phyloP scores from a whole-genome alignment of 2,797 vertebrate genomes.

The Syngnathus acus region DNA sequence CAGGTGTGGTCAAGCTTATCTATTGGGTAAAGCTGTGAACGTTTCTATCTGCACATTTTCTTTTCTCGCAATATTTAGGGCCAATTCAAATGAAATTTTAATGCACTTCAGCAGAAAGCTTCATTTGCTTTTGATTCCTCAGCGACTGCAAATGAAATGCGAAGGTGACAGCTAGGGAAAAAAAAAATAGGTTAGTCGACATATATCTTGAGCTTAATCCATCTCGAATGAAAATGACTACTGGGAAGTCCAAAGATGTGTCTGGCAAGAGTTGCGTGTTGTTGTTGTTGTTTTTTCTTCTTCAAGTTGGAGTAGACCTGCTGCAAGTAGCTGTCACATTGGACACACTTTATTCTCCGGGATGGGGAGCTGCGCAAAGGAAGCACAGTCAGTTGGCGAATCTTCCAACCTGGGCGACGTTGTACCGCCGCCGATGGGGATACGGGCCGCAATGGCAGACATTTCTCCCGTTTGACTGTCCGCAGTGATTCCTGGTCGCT shows the following conservation, averaged over 20 bases:
- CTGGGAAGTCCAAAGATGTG: background rate
- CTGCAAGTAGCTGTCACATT: slow-evolving; percentile 40
- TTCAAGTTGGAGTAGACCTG: slow-evolving; percentile 5
- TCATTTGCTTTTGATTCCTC: background rate
- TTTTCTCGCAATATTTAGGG: slow-evolving; percentile 2
- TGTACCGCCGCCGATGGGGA: slow-evolving; percentile 44
- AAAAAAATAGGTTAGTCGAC: background rate
- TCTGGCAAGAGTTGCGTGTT: background rate
- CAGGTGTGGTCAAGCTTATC: slow-evolving; percentile 5
- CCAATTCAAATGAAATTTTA: slow-evolving; percentile 12
- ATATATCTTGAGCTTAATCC: background rate
- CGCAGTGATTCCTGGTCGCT: slow-evolving; percentile 53
- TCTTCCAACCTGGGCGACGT: slow-evolving; percentile 49
- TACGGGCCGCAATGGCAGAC: slow-evolving; percentile 60
- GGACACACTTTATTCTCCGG: slow-evolving; percentile 76
- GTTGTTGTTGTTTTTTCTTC: background rate
- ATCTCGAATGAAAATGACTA: background rate
- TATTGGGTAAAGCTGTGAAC: slow-evolving; percentile 7
- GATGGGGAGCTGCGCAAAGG: slow-evolving; percentile 62
- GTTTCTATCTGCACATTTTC: slow-evolving; percentile 4
- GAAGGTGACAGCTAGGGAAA: background rate
- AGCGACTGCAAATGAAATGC: slow-evolving; percentile 2
- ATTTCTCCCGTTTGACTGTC: slow-evolving; percentile 72
- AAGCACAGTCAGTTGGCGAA: slow-evolving; percentile 54
- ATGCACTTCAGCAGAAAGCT: background rate